Conservation (phyloP, 1,140 invertebrate genomes). For the Neomicropteryx cornuta region DNA sequence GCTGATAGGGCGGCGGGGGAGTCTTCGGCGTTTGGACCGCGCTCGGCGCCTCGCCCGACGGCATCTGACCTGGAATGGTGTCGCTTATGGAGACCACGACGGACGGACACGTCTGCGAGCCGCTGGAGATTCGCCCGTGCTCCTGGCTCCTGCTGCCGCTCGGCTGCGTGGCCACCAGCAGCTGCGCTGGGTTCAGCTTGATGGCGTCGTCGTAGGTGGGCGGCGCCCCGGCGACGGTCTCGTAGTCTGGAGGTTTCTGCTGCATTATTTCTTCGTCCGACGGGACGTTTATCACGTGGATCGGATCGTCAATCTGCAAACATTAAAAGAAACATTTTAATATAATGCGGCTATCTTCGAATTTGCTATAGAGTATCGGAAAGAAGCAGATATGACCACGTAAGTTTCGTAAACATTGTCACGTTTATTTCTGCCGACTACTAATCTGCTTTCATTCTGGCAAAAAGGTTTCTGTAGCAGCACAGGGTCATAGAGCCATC, state of each 20-base stretch:
- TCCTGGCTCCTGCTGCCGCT: conserved; percentile 15
- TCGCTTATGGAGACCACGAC: conserved; percentile 21
- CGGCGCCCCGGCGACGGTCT: conserved; percentile 52
- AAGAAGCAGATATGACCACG: too few relatives aligned
- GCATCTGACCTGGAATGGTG: conserved; percentile 10
- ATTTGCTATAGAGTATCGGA: too few relatives aligned
- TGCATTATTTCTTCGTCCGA: conserved; percentile 37
- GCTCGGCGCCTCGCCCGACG: conserved; percentile 20
- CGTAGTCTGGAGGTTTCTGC: conserved; percentile 63
- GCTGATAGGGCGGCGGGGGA: conserved; percentile 36
- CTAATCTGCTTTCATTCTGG: too few relatives aligned
- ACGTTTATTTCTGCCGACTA: too few relatives aligned
- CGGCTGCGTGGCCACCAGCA: conserved; percentile 23
- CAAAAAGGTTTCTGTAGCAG: too few relatives aligned
- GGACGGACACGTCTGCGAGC: conserved; percentile 12
- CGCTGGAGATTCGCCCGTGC: conserved; percentile 18
- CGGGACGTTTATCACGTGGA: conserved; percentile 52
- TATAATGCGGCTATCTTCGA: background rate
- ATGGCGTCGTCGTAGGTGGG: conserved; percentile 65
- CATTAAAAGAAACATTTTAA: conserved; percentile 8
- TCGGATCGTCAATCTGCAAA: conserved; percentile 51
- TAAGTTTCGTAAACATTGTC: too few relatives aligned
- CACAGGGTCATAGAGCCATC: too few relatives aligned
- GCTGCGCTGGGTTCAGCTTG: conserved; percentile 48
- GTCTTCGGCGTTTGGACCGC: conserved; percentile 29